Evolutionary conservation across 2,113 vertebrate species (phyloP).

Genomic region (Anseranas semipalmata): DNA sequence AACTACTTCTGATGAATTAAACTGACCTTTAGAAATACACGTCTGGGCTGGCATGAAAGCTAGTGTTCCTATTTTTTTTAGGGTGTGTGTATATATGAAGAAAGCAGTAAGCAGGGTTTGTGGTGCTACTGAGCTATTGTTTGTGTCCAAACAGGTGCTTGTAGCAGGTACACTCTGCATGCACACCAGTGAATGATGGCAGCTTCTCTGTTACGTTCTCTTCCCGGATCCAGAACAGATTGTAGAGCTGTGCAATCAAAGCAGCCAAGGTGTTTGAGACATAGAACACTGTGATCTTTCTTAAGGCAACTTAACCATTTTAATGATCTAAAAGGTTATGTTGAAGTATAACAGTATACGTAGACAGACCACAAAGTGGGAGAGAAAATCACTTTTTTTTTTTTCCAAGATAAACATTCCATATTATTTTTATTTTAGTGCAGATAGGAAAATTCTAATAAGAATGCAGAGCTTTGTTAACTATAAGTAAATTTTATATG

Average conservation of each 20-base stretch:
- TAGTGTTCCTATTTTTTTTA: neutral
- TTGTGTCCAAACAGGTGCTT: neutral
- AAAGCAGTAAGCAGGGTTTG: neutral
- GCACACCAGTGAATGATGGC: neutral
- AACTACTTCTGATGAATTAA: conserved; percentile 41
- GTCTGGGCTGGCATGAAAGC: neutral
- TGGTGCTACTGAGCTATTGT: neutral
- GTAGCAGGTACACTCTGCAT: neutral
- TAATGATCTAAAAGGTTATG: neutral
- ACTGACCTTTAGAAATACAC: conserved; percentile 40
- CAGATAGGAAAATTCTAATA: neutral
- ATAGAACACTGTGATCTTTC: neutral
- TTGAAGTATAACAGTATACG: neutral
- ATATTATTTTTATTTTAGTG: neutral
- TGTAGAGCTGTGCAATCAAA: neutral
- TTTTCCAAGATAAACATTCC: neutral
- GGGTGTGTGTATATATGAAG: neutral
- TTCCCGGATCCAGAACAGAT: neutral
- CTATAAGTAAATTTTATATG: neutral
- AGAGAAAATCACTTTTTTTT: neutral
- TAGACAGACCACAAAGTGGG: neutral
- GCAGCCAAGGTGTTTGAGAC: neutral
- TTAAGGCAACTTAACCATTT: neutral
- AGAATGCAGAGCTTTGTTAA: neutral
- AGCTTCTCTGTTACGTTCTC: neutral